Conservation (phyloP, 2,888 invertebrate genomes). For the Parthenolecanium corni region DNA sequence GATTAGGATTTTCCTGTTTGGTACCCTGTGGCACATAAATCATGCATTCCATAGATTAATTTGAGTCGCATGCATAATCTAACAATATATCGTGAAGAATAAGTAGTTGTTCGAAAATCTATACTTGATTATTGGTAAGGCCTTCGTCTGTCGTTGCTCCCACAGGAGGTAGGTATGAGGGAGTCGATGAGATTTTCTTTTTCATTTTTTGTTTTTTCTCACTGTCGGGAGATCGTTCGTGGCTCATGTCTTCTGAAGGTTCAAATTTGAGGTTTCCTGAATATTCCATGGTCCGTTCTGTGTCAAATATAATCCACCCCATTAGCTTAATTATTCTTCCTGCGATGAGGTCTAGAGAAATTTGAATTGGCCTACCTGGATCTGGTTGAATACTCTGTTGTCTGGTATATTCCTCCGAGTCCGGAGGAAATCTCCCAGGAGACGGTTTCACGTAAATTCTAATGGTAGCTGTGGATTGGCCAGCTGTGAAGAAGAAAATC, state of each 20-base stretch:
- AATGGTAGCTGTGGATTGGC: constrained; percentile 67
- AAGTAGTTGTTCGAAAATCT: not conserved
- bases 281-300: constrained; percentile 6
- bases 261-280: constrained; percentile 6
- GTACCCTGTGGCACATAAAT: constrained; percentile 16
- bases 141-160: constrained; percentile 12
- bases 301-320: too few relatives aligned
- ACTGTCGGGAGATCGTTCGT: constrained; percentile 40
- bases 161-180: not conserved
- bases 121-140: constrained; percentile 7
- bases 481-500: constrained; percentile 42
- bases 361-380: constrained; percentile 34
- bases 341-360: not conserved
- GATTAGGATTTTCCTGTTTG: constrained; percentile 12
- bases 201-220: not conserved
- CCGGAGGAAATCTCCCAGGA: constrained; percentile 65
- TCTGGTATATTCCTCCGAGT: constrained; percentile 60
- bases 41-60: not conserved
- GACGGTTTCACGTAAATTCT: constrained; percentile 66
- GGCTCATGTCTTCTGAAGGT: constrained; percentile 49
- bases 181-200: constrained; percentile 6
- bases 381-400: constrained; percentile 41
- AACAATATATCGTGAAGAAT: not conserved
- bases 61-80: not conserved
- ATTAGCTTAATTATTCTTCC: too few relatives aligned